Evolutionary conservation across 2,888 invertebrate species (phyloP).

Genomic region (Phortica okadai): DNA sequence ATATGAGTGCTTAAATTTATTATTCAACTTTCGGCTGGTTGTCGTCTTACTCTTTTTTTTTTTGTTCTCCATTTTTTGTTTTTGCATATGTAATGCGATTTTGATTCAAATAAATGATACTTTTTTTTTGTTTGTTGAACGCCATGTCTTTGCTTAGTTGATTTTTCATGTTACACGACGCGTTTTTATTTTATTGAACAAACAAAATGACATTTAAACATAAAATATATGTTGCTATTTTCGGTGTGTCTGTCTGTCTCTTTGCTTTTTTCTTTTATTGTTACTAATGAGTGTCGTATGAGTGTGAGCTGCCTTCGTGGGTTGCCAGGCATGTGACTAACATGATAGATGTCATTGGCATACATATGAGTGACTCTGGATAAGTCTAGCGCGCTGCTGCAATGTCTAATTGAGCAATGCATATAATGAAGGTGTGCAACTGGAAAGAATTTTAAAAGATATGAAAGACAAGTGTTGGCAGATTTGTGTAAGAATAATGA

Average conservation of each 20-base stretch:
- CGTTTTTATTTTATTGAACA: conserved; percentile 63
- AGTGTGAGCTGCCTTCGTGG: background rate
- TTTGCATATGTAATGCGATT: conserved; percentile 46
- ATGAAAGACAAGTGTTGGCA: no score
- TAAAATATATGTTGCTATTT: conserved; percentile 39
- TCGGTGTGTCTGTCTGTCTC: background rate
- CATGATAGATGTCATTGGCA: background rate
- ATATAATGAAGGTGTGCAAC: no score
- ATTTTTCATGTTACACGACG: conserved; percentile 23
- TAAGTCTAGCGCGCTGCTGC: background rate
- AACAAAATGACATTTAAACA: conserved; percentile 63
- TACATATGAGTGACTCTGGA: background rate
- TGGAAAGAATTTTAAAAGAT: no score
- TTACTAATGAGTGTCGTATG: background rate
- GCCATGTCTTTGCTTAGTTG: conserved; percentile 5
- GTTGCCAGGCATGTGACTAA: background rate
- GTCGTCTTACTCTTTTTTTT: conserved; percentile 52
- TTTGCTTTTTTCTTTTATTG: conserved; percentile 12
- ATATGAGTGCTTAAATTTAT: conserved; percentile 66
- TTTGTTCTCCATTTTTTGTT: conserved; percentile 47
- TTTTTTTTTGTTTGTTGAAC: conserved; percentile 18
- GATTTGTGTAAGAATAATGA: no score
- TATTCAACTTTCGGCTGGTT: conserved; percentile 63
- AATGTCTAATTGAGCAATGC: no score
- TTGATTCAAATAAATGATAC: conserved; percentile 39